Base-by-base conservation (phyloP, 2,888 invertebrate genomes). In the Margaritifera margaritifera region DNA sequence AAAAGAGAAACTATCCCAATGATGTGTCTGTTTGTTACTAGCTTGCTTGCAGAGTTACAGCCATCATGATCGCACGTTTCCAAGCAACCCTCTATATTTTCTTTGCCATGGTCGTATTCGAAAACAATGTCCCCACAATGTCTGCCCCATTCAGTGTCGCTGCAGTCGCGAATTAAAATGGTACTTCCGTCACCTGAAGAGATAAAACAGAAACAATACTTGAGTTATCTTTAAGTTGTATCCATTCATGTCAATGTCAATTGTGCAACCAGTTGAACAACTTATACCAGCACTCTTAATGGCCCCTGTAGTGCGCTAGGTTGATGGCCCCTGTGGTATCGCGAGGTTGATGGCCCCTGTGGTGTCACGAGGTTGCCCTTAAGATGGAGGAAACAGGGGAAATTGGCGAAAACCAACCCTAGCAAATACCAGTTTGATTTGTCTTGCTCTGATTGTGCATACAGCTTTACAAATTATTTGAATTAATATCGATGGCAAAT, bases 51-150 rank as follows among this genome's bases (percentile, higher is more conserved):
- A 62, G 58, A 55, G 77, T 88, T 88, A 78, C 88, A 88, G 51
- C 88, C 88, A 68, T 88, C 87, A 62, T 72, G 79, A 74, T 87
- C 80, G 77, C 88, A 88, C 18, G 88, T 77, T 68, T 84, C 82
- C 65, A 87, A 71, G 70, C 87, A 87, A 27, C 87, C 86, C n/a
- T 82, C 77, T 53, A 87, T 81, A 20, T 76, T 62, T 50, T 75
- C 77, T 11, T 67, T 50, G 8, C 69, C 74, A 8, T 63, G 55
- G 8, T 72, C 79, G 25, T 78, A 77, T 50, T 82, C 78, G 65
- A 85, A 83, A 64, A 78, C 72, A 55, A 87, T 84, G 66, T 83
- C 79, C 6, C 87, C 87, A 72, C 87, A 87, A 71, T 84, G 82
- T 52, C 84, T 82, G 15, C 87, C 87, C 87, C 86, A 87, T 73